Conservation (phyloP, 2,113 vertebrate genomes). For the Oryzias curvinotus region DNA sequence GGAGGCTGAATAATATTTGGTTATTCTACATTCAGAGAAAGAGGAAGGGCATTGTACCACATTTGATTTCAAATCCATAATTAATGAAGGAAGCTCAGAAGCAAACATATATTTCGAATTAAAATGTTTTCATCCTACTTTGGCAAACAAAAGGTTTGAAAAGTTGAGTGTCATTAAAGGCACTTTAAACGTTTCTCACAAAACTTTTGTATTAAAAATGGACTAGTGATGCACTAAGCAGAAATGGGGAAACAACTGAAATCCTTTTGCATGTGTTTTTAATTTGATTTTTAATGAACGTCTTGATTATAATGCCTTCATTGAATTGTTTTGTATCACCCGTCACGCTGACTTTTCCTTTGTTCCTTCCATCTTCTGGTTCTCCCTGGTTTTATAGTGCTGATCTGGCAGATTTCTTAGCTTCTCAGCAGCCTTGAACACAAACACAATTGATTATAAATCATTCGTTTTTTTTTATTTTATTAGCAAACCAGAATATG, state of each 20-base stretch:
- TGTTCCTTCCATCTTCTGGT: slow-evolving; percentile 12
- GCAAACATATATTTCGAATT: not conserved
- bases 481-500: not conserved
- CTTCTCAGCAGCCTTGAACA: slow-evolving; percentile 84
- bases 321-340: not conserved
- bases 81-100: not conserved
- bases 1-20: slow-evolving; percentile 14
- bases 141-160: not conserved
- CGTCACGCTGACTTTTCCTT: slow-evolving; percentile 2
- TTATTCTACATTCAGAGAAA: slow-evolving; percentile 12
- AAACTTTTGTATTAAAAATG: not conserved
- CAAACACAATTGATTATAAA: slow-evolving; percentile 3
- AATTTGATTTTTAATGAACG: not conserved
- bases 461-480: too few relatives aligned
- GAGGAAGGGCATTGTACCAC: not conserved
- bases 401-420: slow-evolving; percentile 83
- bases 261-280: too few relatives aligned
- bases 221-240: too few relatives aligned
- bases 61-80: slow-evolving; percentile 18
- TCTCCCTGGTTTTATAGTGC: slow-evolving; percentile 76
- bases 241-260: not conserved
- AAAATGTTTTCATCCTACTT: not conserved
- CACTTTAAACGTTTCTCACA: slow-evolving; percentile 9
- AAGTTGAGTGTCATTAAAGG: not conserved
- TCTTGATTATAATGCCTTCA: not conserved